These are phyloP conservation scores for Pinctada fucata DNA, from an alignment of 2,888 invertebrate genomes.

Conservation along the genomic window DNA sequence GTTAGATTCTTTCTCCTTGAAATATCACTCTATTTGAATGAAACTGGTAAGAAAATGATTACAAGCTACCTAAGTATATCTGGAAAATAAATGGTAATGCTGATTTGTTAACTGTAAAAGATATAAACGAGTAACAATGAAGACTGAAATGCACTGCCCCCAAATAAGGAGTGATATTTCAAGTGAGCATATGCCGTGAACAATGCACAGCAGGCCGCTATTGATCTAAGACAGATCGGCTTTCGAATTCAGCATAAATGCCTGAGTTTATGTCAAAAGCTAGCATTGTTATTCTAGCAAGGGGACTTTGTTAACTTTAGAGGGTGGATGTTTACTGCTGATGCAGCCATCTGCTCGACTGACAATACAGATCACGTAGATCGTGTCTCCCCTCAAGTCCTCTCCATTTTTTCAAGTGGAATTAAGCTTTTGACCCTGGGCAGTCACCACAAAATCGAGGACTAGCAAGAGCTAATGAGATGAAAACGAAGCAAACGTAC, in stretches of 20 bases:
- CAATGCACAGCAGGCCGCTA: slow-evolving; percentile 33
- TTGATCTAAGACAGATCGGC: slow-evolving; percentile 41
- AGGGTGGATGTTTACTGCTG: slow-evolving; percentile 38
- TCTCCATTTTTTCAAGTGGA: slow-evolving; percentile 38
- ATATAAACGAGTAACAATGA: background rate
- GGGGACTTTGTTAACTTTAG: slow-evolving; percentile 44
- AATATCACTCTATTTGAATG: too few species aligned
- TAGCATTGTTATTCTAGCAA: slow-evolving; percentile 30
- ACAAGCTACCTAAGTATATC: too few species aligned
- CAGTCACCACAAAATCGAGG: slow-evolving; percentile 44
- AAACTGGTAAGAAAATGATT: too few species aligned
- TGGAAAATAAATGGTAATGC: too few species aligned
- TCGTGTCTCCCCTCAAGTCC: slow-evolving; percentile 39
- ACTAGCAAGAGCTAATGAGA: slow-evolving; percentile 42
- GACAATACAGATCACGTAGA: slow-evolving; percentile 33
- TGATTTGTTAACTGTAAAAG: background rate
- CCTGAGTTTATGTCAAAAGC: slow-evolving; percentile 30
- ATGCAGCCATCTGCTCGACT: slow-evolving; percentile 39
- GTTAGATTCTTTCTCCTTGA: too few species aligned
- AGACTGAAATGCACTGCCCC: background rate
- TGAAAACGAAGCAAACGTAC: slow-evolving; percentile 33
- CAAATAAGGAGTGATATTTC: background rate
- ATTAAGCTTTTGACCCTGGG: slow-evolving; percentile 26
- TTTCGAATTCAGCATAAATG: slow-evolving; percentile 36
- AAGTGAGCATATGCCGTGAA: slow-evolving; percentile 41